phyloP scores from a whole-genome alignment of 92 coral and sea anemone species.

The Paragorgia papillata region DNA sequence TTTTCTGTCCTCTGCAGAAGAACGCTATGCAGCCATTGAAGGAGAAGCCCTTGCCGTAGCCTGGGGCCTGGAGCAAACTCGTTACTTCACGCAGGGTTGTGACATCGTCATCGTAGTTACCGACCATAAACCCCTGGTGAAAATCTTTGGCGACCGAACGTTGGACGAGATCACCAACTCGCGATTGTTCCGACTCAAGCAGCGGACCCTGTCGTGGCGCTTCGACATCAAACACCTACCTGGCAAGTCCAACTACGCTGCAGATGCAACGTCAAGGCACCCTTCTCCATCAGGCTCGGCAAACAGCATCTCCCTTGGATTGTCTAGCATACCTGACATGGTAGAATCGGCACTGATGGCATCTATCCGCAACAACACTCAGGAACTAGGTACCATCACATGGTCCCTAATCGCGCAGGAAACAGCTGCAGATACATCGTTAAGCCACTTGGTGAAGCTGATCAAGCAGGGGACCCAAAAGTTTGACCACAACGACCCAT shows the following conservation, averaged over 20 bases:
- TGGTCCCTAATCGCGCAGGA: slow-evolving; percentile 64
- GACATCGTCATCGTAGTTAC: slow-evolving; percentile 26
- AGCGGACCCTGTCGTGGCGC: slow-evolving; percentile 45
- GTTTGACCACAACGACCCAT: slow-evolving; percentile 31
- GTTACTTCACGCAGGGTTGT: slow-evolving; percentile 66
- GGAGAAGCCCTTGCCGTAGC: slow-evolving; percentile 73
- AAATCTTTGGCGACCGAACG: slow-evolving; percentile 45
- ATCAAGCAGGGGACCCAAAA: slow-evolving; percentile 50
- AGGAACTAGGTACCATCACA: slow-evolving; percentile 43
- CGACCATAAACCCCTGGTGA: slow-evolving; percentile 55
- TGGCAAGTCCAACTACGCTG: slow-evolving; percentile 49
- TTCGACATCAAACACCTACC: slow-evolving; percentile 37
- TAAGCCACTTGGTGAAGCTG: slow-evolving; percentile 40
- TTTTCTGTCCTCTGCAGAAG: slow-evolving; percentile 65
- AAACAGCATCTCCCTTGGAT: not conserved
- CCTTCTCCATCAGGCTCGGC: slow-evolving; percentile 39
- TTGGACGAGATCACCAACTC: slow-evolving; percentile 48
- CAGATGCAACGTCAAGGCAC: slow-evolving; percentile 53
- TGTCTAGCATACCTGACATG: not conserved
- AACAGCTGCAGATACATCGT: slow-evolving; percentile 14
- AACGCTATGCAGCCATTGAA: slow-evolving; percentile 68
- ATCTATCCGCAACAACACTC: slow-evolving; percentile 17
- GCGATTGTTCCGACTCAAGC: slow-evolving; percentile 53
- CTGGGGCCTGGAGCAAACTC: slow-evolving; percentile 70
- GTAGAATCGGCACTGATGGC: slow-evolving; percentile 22